These are phyloP conservation scores for Brachirus orientalis DNA, from an alignment of 2,113 vertebrate species.

Conservation along the genomic window DNA sequence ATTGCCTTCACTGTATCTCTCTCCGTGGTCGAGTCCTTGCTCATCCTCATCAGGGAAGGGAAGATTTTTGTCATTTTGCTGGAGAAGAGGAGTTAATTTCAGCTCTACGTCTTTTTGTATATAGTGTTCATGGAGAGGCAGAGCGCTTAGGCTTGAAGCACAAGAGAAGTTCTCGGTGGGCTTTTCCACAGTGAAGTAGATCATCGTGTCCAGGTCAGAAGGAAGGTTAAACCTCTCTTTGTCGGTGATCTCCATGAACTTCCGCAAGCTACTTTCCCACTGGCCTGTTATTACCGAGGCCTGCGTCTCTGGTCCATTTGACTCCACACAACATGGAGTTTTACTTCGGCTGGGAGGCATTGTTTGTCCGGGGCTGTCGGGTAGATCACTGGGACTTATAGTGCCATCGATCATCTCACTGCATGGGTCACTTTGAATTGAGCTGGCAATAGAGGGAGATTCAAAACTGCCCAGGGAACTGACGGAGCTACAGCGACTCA, in stretches of 20 bases:
- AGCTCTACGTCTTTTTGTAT: constrained; percentile 97
- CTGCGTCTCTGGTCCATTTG: constrained; percentile 81
- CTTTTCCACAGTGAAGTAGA: constrained; percentile 98
- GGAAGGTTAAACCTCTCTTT: constrained; percentile 95
- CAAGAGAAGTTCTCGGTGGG: constrained; percentile 98
- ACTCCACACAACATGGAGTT: constrained; percentile 88
- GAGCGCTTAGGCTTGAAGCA: constrained; percentile 94
- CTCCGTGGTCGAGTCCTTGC: constrained; percentile 66
- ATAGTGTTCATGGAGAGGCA: constrained; percentile 95
- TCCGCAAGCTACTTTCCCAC: constrained; percentile 94
- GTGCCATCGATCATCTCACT: constrained; percentile 97
- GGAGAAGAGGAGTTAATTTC: constrained; percentile 89
- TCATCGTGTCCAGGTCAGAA: constrained; percentile 92
- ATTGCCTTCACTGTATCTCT: constrained; percentile 83
- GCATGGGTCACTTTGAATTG: constrained; percentile 97
- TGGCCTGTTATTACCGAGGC: constrained; percentile 87
- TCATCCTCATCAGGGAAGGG: constrained; percentile 84
- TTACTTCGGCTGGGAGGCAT: constrained; percentile 98
- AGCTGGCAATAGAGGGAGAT: constrained; percentile 95
- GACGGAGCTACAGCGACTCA: constrained; percentile 97
- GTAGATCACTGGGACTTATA: constrained; percentile 95
- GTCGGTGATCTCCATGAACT: constrained; percentile 94
- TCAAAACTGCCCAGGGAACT: constrained; percentile 97
- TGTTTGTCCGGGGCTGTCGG: constrained; percentile 97
- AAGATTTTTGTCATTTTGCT: constrained; percentile 82